These are phyloP conservation scores for Pseudorhiza aurosa DNA, from an alignment of 30 jellyfish, hydroid and myxozoan genomes.

Conservation along the genomic window DNA sequence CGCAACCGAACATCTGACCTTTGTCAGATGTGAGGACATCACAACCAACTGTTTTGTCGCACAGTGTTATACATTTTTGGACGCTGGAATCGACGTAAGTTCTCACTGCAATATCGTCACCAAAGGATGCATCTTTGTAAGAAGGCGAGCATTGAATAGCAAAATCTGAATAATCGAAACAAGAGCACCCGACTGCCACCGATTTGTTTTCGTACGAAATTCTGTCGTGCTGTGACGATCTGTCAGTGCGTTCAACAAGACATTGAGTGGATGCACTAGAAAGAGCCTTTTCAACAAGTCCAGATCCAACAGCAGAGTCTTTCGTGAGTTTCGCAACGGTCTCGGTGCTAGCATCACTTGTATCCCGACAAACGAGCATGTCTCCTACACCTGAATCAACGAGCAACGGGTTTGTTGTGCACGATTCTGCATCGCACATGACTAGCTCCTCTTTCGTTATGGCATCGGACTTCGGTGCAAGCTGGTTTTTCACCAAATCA, in stretches of 20 bases:
- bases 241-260: constrained; percentile 7
- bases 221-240: constrained; percentile 30
- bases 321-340: constrained; percentile 8
- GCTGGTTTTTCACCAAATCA: background rate
- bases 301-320: constrained; percentile 54
- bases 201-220: constrained; percentile 7
- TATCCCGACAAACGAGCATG: background rate
- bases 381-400: constrained; percentile 18
- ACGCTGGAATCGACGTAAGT: constrained; percentile 21
- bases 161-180: constrained; percentile 9
- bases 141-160: constrained; percentile 48
- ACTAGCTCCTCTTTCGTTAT: background rate
- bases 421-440: constrained; percentile 27
- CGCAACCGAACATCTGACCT: constrained; percentile 42
- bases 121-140: constrained; percentile 54
- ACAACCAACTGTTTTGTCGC: constrained; percentile 27
- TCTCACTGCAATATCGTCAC: constrained; percentile 62
- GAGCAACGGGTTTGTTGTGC: background rate
- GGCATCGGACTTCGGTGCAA: constrained; percentile 2
- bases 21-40: constrained; percentile 2
- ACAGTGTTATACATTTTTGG: background rate
- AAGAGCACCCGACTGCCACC: constrained; percentile 60
- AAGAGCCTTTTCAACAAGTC: constrained; percentile 14
- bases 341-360: constrained; percentile 49
- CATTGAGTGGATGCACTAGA: constrained; percentile 45